phyloP scores from a whole-genome alignment of 2,113 vertebrate species.

The Cathartes aura region DNA sequence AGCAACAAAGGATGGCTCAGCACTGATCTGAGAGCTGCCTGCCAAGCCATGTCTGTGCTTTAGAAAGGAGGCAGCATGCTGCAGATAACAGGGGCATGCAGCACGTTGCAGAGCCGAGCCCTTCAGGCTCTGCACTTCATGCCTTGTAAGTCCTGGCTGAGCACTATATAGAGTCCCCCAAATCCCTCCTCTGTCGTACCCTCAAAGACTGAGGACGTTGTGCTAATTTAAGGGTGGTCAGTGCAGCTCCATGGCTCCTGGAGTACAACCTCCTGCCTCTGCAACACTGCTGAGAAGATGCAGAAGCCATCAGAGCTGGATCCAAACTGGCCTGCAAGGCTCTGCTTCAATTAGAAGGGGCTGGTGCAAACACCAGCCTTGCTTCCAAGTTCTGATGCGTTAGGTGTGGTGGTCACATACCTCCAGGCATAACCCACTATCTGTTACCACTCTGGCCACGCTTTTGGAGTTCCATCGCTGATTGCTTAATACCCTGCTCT shows the following conservation, averaged over 20 bases:
- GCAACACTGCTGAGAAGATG: not conserved
- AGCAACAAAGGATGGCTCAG: not conserved
- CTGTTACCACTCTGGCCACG: fast-evolving
- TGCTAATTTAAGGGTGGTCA: not conserved
- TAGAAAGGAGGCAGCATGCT: not conserved
- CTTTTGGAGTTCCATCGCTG: not conserved
- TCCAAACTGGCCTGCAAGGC: not conserved
- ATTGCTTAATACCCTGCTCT: not conserved
- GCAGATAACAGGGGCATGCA: not conserved
- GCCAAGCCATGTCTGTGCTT: fast-evolving
- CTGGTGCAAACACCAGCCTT: not conserved
- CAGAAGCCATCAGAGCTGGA: not conserved
- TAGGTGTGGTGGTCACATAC: not conserved
- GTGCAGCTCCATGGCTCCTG: not conserved
- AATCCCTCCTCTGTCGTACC: not conserved
- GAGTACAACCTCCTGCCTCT: not conserved
- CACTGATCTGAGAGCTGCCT: not conserved
- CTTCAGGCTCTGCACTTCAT: not conserved
- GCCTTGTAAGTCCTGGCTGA: not conserved
- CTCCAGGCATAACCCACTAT: not conserved
- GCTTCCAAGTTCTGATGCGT: not conserved
- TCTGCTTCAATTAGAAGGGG: not conserved
- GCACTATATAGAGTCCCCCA: not conserved
- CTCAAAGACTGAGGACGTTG: not conserved
- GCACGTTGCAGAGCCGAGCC: not conserved